Percentiles rank a stretch among this genome's conserved stretches.
phyloP scores from a whole-genome alignment of 2,888 invertebrate genomes.

The Spilosoma lubricipeda region DNA sequence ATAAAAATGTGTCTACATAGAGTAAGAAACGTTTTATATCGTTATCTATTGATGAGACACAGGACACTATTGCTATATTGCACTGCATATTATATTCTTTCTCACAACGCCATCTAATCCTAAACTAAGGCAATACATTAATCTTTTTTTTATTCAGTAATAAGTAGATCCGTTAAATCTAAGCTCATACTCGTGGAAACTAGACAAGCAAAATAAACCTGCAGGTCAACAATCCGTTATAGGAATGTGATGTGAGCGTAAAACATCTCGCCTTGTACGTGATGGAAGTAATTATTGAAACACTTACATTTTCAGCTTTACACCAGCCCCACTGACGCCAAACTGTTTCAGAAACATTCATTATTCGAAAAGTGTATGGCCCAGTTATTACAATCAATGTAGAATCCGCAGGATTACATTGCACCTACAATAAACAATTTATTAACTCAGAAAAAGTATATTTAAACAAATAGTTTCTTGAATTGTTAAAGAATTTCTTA shows the following conservation, averaged over 20 bases:
- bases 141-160: no score
- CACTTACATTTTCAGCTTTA: constrained; percentile 89
- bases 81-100: no score
- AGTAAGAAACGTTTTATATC: no score
- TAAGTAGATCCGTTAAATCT: no score
- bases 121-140: no score
- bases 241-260: neutral
- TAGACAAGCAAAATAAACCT: neutral
- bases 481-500: constrained; percentile 51
- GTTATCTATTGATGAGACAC: no score
- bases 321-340: constrained; percentile 95
- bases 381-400: constrained; percentile 90
- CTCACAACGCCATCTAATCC: no score
- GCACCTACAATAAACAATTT: constrained; percentile 84
- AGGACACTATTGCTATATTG: no score
- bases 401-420: constrained; percentile 92
- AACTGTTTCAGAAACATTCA: constrained; percentile 91
- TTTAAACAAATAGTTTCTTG: neutral
- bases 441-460: neutral
- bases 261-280: no score
- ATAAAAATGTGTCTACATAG: no score
- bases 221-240: neutral
- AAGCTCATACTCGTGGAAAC: neutral
- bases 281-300: neutral
- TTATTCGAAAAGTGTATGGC: constrained; percentile 89